Percentiles rank a stretch among this genome's conserved stretches.
These are phyloP conservation scores for Corythornis cristatus DNA, from an alignment of 2,113 vertebrate genomes.

Conservation along the genomic window DNA sequence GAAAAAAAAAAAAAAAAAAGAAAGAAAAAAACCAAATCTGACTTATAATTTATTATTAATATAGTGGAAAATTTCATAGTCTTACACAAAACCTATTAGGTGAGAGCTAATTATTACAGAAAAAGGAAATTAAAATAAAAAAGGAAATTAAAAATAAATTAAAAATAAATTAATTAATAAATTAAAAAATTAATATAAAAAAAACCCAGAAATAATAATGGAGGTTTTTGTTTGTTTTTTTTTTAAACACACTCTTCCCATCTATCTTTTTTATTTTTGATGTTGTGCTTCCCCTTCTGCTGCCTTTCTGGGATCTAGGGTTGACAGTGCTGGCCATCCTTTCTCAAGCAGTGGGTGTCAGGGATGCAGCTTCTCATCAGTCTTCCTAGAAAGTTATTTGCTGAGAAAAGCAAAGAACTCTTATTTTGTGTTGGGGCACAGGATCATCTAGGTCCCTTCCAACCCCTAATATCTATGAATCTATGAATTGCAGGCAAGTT, in stretches of 20 bases:
- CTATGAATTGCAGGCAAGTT: not conserved
- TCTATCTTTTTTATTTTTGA: not conserved
- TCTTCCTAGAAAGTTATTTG: not conserved
- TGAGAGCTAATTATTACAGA: not conserved
- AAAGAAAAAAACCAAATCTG: not conserved
- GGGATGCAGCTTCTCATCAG: rapidly evolving
- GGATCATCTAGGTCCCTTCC: not conserved
- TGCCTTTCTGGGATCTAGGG: not conserved
- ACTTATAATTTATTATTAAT: not conserved
- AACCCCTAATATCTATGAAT: no score
- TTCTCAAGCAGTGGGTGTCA: rapidly evolving
- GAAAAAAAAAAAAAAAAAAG: not conserved
- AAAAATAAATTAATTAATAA: no score
- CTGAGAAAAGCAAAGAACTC: not conserved
- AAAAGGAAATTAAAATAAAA: not conserved
- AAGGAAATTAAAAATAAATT: not conserved
- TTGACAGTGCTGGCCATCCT: rapidly evolving
- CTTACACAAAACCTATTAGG: not conserved
- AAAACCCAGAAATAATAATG: not conserved
- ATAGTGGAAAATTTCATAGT: not conserved
- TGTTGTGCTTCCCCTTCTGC: not conserved
- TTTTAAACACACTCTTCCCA: not conserved
- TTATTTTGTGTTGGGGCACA: not conserved
- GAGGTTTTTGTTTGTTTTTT: rapidly evolving
- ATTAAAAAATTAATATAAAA: not conserved